Conservation (phyloP, 2,797 vertebrate genomes). For the Melanogrammus aeglefinus region DNA sequence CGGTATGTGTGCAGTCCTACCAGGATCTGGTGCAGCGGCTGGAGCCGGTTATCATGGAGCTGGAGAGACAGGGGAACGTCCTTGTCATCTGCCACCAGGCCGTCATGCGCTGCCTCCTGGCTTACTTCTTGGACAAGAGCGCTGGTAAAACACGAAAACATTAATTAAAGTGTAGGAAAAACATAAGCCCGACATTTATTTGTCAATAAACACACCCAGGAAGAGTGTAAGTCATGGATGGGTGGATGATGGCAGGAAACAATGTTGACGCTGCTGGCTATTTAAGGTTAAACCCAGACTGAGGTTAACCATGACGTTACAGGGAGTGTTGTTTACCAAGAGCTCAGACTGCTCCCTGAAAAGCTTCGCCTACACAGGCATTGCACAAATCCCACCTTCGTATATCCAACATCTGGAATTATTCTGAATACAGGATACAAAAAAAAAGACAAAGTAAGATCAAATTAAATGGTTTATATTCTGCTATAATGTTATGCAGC, state of each 20-base stretch:
- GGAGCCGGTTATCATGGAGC: constrained; percentile 96
- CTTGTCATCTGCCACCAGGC: constrained; percentile 95
- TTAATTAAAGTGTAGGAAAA: neutral
- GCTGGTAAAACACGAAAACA: constrained; percentile 75
- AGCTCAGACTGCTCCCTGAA: neutral
- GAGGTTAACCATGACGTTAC: neutral
- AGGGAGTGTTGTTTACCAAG: neutral
- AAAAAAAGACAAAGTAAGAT: neutral
- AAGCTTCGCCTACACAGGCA: neutral
- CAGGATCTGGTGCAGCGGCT: constrained; percentile 94
- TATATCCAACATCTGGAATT: neutral
- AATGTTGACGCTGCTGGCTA: neutral
- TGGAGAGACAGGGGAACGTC: constrained; percentile 91
- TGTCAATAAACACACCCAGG: neutral
- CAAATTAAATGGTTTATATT: neutral
- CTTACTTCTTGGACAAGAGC: constrained; percentile 93
- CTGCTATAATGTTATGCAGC: neutral
- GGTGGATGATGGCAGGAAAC: neutral
- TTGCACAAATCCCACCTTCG: neutral
- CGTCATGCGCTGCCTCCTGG: constrained; percentile 92
- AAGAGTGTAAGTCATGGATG: neutral
- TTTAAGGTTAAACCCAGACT: neutral
- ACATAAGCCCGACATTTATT: neutral
- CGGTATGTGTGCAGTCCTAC: constrained; percentile 81
- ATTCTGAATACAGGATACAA: neutral